Evolutionary conservation across 2,797 vertebrate species (phyloP).

Genomic region (Emys orbicularis): DNA sequence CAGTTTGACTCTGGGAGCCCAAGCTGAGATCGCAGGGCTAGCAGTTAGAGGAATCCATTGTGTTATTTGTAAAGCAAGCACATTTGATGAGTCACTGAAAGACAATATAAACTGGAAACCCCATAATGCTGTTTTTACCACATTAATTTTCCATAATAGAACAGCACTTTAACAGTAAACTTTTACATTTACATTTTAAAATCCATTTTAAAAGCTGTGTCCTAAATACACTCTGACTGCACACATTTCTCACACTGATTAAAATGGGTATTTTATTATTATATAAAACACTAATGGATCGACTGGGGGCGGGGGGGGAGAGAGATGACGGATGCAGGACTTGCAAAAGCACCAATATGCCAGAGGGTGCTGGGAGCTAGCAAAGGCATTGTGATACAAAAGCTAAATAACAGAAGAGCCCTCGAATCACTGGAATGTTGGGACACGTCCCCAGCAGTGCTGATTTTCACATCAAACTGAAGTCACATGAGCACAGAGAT

Average conservation of each 20-base stretch:
- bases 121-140: not conserved
- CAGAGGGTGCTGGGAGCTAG: not conserved
- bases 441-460: not conserved
- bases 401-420: not conserved
- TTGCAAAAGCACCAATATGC: not conserved
- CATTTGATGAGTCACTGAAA: not conserved
- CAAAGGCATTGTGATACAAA: not conserved
- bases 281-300: not conserved
- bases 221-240: fast-evolving
- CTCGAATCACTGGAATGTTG: not conserved
- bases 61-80: not conserved
- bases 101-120: not conserved
- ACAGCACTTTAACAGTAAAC: not conserved
- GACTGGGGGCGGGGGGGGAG: too few relatives aligned
- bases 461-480: not conserved
- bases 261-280: not conserved
- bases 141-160: not conserved
- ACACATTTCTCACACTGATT: fast-evolving
- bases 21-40: not conserved
- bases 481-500: not conserved
- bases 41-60: not conserved
- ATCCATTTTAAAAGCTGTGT: fast-evolving
- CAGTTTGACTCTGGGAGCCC: not conserved
- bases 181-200: not conserved
- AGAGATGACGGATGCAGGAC: not conserved